These are phyloP conservation scores for Synergus laeviventris DNA, from an alignment of 2,888 invertebrate genomes.

Conservation along the genomic window DNA sequence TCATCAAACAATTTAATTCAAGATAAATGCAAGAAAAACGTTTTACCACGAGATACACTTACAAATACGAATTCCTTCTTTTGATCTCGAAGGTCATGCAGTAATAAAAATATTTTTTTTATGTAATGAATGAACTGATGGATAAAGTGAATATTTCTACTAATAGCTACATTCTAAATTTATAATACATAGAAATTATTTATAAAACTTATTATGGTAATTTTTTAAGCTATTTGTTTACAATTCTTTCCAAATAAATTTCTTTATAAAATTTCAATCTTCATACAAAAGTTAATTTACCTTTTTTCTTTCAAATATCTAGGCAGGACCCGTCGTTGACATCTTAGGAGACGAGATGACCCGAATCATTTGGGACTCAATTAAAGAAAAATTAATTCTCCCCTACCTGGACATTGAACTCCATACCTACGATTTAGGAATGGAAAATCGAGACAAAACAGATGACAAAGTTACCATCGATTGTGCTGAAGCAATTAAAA, in stretches of 20 bases:
- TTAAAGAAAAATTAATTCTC: constrained; percentile 96
- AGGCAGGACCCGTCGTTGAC: constrained; percentile 93
- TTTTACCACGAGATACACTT: no score
- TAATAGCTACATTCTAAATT: neutral
- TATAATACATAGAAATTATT: neutral
- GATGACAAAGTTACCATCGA: constrained; percentile 97
- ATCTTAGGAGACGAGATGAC: constrained; percentile 98
- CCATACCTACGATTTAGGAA: constrained; percentile 95
- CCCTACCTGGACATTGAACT: constrained; percentile 97
- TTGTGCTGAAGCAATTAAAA: constrained; percentile 96
- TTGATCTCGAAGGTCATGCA: neutral
- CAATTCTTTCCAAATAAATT: neutral
- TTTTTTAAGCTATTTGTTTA: constrained; percentile 23
- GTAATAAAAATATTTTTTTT: neutral
- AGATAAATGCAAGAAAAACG: no score
- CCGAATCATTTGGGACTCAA: constrained; percentile 98
- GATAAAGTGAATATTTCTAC: neutral
- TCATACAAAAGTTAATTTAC: constrained; percentile 1
- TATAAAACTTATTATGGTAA: constrained; percentile 31
- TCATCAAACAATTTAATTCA: neutral
- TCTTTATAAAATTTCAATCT: neutral
- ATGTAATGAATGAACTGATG: neutral
- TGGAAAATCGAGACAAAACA: constrained; percentile 95
- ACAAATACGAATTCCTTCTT: constrained; percentile 5
- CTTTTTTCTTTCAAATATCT: constrained; percentile 42